These are phyloP conservation scores for Aurelia aurita complex sp. Pacific DNA, from an alignment of 30 jellyfish, hydroid and myxozoan species.

Conservation along the genomic window DNA sequence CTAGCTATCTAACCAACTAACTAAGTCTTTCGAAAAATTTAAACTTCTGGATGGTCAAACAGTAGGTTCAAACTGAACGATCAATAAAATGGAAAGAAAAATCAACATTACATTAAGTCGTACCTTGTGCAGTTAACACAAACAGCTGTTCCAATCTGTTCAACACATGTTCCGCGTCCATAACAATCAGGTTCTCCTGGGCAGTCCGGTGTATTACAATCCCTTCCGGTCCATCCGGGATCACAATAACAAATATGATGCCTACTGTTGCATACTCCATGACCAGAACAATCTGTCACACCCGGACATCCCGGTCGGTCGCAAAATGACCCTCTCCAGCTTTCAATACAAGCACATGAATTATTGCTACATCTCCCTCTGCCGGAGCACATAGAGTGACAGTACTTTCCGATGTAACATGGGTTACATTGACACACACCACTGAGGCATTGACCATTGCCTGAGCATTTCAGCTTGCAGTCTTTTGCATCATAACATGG, in stretches of 20 bases:
- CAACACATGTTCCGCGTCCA: conserved; percentile 58
- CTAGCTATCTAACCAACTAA: too few relatives aligned
- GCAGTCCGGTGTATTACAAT: conserved; percentile 68
- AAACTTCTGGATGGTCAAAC: too few relatives aligned
- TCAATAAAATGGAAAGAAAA: too few relatives aligned
- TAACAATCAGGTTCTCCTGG: conserved; percentile 77
- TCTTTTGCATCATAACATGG: conserved; percentile 59
- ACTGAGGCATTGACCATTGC: conserved; percentile 59
- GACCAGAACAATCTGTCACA: conserved; percentile 59
- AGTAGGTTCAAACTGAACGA: too few relatives aligned
- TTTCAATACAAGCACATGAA: conserved; percentile 43
- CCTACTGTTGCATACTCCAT: conserved; percentile 66
- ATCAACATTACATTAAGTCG: background rate
- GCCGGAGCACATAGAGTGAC: conserved; percentile 59
- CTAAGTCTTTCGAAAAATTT: too few relatives aligned
- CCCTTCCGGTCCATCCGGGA: conserved; percentile 76
- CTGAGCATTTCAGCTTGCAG: conserved; percentile 56
- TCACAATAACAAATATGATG: conserved; percentile 59
- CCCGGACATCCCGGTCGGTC: conserved; percentile 77
- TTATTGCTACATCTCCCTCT: conserved; percentile 47
- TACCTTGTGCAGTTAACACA: conserved; percentile 65
- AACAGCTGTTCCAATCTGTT: conserved; percentile 44
- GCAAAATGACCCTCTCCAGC: conserved; percentile 64
- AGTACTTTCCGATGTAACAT: conserved; percentile 52
- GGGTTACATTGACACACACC: conserved; percentile 44